Base-by-base conservation (phyloP, 2,888 invertebrate species). In the Meandrusa payeni region DNA sequence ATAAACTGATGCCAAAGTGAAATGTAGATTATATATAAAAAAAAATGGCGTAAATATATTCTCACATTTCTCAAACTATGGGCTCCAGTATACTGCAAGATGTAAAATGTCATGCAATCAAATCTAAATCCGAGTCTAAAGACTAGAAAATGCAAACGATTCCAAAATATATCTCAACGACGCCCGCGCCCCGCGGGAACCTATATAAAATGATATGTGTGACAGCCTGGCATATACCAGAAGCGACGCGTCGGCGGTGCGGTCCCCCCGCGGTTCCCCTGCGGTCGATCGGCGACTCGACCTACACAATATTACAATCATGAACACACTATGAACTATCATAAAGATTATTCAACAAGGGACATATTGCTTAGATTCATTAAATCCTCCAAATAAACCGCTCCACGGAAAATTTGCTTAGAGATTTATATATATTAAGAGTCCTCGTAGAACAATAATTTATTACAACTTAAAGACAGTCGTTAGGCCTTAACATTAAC, bases 91-190 rank as follows among this genome's bases (percentile, higher is more conserved):
- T 62, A 63, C 57, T 55, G 54, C 62, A 61, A 61, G 55, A 62
- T 61, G 57, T 60, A 61, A 61, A 52, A 66, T 58, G 48, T 59
- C 59, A 64, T 63, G 61, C 72, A 68, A 70, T 54, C 60, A 61
- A 70, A 63, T 64, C 63, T 61, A 69, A 59, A 65, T 68, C n/a
- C 68, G 60, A 69, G 69, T 69, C 64, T 74, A 78, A 71, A 74
- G 83, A 85, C 86, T 86, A 87, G 85, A 87, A 80, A 86, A 86
- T 86, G 85, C 85, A 82, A 83, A 82, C 66, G 57, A 78, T 75
- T 72, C 68, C 61, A 75, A 79, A 64, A 68, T 28, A 61, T 66
- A 59, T 50, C 48, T 48, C 57, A 53, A 63, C 62, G 67, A 69
- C 67, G 72, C 68, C 64, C 65, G 59, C 63, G 59, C 53, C 53